phyloP scores from a whole-genome alignment of 2,113 vertebrate species.

The Dendropsophus ebraccatus region DNA sequence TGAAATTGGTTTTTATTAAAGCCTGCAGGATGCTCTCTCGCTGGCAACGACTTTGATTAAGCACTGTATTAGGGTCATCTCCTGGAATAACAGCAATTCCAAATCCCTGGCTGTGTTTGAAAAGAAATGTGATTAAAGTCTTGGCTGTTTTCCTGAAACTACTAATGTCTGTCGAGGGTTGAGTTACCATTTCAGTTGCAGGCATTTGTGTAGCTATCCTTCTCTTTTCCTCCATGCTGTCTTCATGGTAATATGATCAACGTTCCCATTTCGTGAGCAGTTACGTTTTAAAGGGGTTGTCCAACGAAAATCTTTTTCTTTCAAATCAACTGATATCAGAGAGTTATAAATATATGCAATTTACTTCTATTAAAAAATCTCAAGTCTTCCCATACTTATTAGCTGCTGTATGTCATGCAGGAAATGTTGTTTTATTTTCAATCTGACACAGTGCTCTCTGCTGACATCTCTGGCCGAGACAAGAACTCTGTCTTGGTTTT shows the following conservation, averaged over 20 bases:
- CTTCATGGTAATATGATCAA: conserved; percentile 14
- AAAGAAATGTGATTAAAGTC: conserved; percentile 76
- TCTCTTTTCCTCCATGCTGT: conserved; percentile 22
- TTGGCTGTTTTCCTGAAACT: conserved; percentile 70
- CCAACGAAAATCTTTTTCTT: too few species aligned
- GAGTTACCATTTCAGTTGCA: conserved; percentile 64
- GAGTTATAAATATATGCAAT: too few species aligned
- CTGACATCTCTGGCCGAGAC: too few species aligned
- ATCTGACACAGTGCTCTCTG: too few species aligned
- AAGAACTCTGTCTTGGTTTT: too few species aligned
- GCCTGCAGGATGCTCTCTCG: conserved; percentile 66
- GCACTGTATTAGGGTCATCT: conserved; percentile 72
- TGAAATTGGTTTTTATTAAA: conserved; percentile 71
- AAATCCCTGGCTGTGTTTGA: conserved; percentile 72
- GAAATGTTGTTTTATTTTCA: too few species aligned
- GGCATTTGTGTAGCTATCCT: conserved; percentile 26
- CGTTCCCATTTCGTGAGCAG: background rate
- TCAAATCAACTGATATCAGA: too few species aligned
- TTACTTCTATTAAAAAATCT: too few species aligned
- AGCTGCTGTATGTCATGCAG: too few species aligned
- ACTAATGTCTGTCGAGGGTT: conserved; percentile 66
- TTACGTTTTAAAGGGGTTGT: too few species aligned
- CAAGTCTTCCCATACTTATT: too few species aligned
- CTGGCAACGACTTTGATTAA: conserved; percentile 75
- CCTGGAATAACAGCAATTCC: conserved; percentile 69